Base-by-base conservation (phyloP, 2,797 vertebrate genomes). In the Dicrostonyx torquatus region DNA sequence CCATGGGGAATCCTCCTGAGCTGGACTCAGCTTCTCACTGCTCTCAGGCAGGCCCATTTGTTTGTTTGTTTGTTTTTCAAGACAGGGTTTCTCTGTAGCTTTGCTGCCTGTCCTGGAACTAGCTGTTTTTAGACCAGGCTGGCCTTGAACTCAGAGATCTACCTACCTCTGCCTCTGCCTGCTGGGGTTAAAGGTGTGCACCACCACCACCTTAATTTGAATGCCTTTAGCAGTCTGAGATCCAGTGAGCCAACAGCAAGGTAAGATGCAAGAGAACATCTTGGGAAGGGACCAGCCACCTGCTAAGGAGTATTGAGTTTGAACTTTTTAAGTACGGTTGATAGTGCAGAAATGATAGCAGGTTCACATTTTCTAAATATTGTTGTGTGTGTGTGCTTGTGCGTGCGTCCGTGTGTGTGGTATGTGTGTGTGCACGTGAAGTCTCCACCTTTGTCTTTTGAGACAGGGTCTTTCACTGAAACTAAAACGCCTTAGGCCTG, bases 221-320 rank as follows among this genome's bases (percentile, higher is more conserved):
- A 70, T 76, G 68, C 73, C 90, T 90, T 29, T 72, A 6, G 87
- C 76, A 79, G 11, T 89, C 90, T 73, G 73, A 89, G 79, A 89
- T 0, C 34, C 20, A 7, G 17, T 7, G 83, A 48, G 43, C 48
- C 60, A 72, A 22, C 1, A 80, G 73, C 45, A 68, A 91, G 26
- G 24, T 50, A 34, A 58, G 60, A 50, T 18, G 5, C 75, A 20
- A 45, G 50, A 72, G 66, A 87, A 10, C 66, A n/a, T n/a, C n/a
- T n/a, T 78, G 50, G 58, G 22, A 40, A 88, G 10, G 34, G 20
- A 84, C 15, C 43, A 62, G 66, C 40, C 2, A 34, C 70, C 45
- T 90, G 37, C 86, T 78, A 79, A 92, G 55, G n/a, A 92, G 6
- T 58, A 84, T 80, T 60, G 31, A 37, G 37, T 60, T 37, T 26